Evolutionary conservation across 2,888 invertebrate species (phyloP).

Genomic region (Ochlodes sylvanus): DNA sequence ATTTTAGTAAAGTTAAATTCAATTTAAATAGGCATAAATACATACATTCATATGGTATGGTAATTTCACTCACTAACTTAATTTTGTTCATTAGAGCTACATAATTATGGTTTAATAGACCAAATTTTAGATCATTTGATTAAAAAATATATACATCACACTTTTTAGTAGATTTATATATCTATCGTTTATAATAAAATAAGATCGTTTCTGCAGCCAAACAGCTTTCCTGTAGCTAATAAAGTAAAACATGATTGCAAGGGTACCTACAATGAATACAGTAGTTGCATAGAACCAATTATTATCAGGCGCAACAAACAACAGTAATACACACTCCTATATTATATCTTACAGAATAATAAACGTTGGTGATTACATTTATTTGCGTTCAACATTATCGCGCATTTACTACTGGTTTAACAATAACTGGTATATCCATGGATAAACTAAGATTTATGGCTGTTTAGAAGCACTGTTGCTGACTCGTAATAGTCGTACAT

Average conservation of each 20-base stretch:
- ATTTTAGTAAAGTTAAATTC: too few relatives aligned
- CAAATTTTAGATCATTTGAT: too few relatives aligned
- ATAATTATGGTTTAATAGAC: too few relatives aligned
- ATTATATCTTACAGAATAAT: conserved; percentile 25
- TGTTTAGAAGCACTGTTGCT: conserved; percentile 26
- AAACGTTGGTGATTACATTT: conserved; percentile 29
- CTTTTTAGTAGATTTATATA: too few relatives aligned
- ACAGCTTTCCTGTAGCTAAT: not conserved
- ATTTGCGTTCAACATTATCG: conserved; percentile 15
- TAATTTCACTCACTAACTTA: too few relatives aligned
- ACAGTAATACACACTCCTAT: conserved; percentile 15
- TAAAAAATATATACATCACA: too few relatives aligned
- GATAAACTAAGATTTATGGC: conserved; percentile 32
- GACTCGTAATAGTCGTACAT: not conserved
- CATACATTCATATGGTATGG: too few relatives aligned
- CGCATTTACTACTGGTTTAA: conserved; percentile 32
- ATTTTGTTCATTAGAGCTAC: too few relatives aligned
- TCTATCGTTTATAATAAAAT: not conserved
- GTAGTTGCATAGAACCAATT: conserved; percentile 24
- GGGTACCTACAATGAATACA: conserved; percentile 15
- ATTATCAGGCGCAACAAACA: conserved; percentile 20
- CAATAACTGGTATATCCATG: conserved; percentile 25
- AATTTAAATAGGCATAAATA: too few relatives aligned
- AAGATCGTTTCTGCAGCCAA: not conserved
- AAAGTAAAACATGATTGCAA: not conserved